Conservation (phyloP, 2,113 vertebrate genomes). For the Xenus cinereus region DNA sequence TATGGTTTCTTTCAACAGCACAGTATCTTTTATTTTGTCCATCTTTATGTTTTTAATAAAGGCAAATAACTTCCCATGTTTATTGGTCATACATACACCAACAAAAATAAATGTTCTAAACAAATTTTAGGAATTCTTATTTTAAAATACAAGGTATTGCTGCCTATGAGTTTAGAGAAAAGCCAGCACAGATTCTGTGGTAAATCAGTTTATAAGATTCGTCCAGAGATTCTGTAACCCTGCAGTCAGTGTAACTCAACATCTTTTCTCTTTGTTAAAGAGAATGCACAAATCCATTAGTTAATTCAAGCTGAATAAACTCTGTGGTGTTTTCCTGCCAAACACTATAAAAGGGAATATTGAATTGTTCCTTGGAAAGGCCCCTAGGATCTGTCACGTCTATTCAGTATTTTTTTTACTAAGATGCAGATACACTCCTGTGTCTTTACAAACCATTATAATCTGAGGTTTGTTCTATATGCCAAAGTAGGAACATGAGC, state of each 20-base stretch:
- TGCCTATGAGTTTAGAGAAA: neutral
- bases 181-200: neutral
- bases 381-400: conserved; percentile 42
- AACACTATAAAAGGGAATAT: conserved; percentile 60
- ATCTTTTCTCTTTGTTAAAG: conserved; percentile 42
- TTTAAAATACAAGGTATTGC: neutral
- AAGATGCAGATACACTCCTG: neutral
- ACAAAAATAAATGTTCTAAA: neutral
- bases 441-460: neutral
- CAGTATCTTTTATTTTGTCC: neutral
- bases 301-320: conserved; percentile 71
- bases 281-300: conserved; percentile 54
- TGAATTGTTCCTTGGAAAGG: conserved; percentile 55
- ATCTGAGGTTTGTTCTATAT: neutral
- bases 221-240: conserved; percentile 6
- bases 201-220: neutral
- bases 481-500: neutral
- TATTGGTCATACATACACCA: neutral
- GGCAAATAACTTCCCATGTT: neutral
- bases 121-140: neutral
- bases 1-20: neutral
- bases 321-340: conserved; percentile 37
- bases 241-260: conserved; percentile 17
- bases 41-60: neutral
- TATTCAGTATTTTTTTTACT: neutral